These are phyloP conservation scores for Machimus rusticus DNA, from an alignment of 2,888 invertebrate species.

Conservation along the genomic window DNA sequence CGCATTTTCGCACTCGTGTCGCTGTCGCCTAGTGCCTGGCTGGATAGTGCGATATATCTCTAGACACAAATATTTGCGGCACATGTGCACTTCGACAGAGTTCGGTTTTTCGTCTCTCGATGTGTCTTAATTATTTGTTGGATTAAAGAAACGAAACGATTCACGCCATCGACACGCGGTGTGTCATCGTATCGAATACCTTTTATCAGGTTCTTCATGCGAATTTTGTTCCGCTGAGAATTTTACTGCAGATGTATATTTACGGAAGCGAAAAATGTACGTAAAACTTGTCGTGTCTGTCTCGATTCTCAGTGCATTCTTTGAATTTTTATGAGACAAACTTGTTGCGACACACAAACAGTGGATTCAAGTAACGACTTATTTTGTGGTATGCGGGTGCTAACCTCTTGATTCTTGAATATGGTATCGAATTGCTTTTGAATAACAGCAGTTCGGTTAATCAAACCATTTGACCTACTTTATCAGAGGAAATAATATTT, in stretches of 20 bases:
- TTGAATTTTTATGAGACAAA: neutral
- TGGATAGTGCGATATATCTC: too few relatives aligned
- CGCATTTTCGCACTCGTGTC: neutral
- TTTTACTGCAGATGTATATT: neutral
- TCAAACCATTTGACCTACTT: too few relatives aligned
- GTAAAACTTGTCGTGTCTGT: neutral
- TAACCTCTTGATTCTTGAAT: too few relatives aligned
- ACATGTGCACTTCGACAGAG: neutral
- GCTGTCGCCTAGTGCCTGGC: neutral
- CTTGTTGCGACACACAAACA: neutral
- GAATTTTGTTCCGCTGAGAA: neutral
- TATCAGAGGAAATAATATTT: too few relatives aligned
- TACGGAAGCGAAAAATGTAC: neutral
- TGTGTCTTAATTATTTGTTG: neutral
- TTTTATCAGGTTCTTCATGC: neutral
- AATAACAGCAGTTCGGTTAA: too few relatives aligned
- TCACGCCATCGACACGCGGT: neutral
- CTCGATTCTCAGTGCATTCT: neutral
- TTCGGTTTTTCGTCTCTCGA: neutral
- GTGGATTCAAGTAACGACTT: neutral
- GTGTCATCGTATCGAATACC: neutral
- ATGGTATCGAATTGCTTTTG: neutral
- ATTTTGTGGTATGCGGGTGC: too few relatives aligned
- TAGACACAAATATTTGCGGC: neutral
- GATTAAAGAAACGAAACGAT: neutral